Percentiles rank a stretch among this genome's conserved stretches.
These are phyloP conservation scores for Spondyliosoma cantharus DNA, from an alignment of 2,797 vertebrate genomes.

Conservation along the genomic window DNA sequence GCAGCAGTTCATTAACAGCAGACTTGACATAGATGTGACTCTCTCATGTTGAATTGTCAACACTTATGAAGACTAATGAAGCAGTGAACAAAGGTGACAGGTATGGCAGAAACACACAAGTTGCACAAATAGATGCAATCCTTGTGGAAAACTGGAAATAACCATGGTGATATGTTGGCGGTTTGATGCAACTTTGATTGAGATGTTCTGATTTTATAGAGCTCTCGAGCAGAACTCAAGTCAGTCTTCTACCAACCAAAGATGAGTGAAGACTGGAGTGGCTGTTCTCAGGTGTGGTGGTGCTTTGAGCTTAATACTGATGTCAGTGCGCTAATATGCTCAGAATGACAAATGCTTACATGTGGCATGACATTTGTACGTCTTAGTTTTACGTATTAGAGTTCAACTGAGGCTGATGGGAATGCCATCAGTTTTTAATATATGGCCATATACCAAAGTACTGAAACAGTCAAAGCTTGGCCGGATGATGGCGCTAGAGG, in stretches of 20 bases:
- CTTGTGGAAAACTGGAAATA: conserved; percentile 49
- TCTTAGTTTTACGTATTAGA: background rate
- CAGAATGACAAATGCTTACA: background rate
- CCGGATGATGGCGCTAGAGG: background rate
- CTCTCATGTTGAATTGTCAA: conserved; percentile 37
- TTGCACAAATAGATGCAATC: conserved; percentile 13
- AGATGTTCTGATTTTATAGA: conserved; percentile 39
- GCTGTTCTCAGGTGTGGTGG: background rate
- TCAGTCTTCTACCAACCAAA: conserved; percentile 36
- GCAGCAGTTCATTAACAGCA: conserved; percentile 42
- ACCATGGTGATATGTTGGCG: conserved; percentile 19
- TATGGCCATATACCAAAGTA: background rate
- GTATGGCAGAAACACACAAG: conserved; percentile 16
- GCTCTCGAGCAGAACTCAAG: conserved; percentile 25
- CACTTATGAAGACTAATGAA: conserved; percentile 31
- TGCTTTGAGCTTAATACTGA: background rate
- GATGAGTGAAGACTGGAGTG: conserved; percentile 54
- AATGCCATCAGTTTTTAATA: background rate
- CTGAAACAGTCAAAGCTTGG: background rate
- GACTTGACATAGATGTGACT: conserved; percentile 18
- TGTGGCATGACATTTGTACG: background rate
- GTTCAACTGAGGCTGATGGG: background rate
- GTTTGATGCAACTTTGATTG: conserved; percentile 30
- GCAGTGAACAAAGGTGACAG: conserved; percentile 30
- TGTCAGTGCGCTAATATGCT: background rate